Evolutionary conservation across 2,113 vertebrate species (phyloP).

Genomic region (Syrrhaptes paradoxus): DNA sequence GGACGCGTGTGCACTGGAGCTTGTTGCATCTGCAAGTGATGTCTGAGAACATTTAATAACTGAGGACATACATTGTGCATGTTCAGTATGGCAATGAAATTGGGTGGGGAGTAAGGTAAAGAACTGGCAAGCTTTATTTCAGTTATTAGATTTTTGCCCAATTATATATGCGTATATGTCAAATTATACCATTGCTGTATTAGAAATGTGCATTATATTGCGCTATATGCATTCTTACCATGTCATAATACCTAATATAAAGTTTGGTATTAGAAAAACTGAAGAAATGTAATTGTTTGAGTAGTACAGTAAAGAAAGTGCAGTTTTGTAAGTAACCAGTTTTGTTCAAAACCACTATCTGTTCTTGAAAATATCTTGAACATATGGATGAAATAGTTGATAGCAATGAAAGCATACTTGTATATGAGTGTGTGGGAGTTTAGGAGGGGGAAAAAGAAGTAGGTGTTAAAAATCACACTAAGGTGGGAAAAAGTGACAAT

Average conservation of each 20-base stretch:
- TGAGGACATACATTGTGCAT: neutral
- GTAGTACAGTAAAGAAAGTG: neutral
- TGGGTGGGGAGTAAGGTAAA: neutral
- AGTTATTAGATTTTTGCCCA: neutral
- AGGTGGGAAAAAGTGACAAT: slow-evolving; percentile 39
- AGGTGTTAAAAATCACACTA: slow-evolving; percentile 46
- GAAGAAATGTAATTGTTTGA: neutral
- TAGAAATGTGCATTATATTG: neutral
- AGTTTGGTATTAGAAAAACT: neutral
- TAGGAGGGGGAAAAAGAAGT: slow-evolving; percentile 15
- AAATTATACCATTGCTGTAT: neutral
- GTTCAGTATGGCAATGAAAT: neutral
- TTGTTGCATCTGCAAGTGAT: neutral
- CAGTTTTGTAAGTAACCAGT: neutral
- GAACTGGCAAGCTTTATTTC: neutral
- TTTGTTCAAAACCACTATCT: neutral
- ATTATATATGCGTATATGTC: neutral
- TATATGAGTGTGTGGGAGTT: slow-evolving; percentile 29
- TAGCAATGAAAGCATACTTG: slow-evolving; percentile 1
- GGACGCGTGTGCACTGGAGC: too few species aligned
- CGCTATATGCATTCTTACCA: neutral
- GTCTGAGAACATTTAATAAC: neutral
- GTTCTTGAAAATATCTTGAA: slow-evolving; percentile 14
- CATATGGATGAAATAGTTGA: neutral
- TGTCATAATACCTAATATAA: neutral